Base-by-base conservation (phyloP, 2,888 invertebrate species). In the Eupsilia transversa region DNA sequence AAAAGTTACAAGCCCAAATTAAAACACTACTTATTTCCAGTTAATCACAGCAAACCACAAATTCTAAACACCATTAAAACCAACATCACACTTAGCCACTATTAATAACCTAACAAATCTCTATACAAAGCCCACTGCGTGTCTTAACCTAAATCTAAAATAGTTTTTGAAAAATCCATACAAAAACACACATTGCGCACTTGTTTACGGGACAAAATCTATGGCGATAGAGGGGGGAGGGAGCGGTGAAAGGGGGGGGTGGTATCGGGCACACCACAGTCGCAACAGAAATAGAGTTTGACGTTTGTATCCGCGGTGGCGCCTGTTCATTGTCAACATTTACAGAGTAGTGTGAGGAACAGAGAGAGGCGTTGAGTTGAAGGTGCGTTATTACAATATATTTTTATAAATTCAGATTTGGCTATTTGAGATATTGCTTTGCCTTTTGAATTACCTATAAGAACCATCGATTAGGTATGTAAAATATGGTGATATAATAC, bases 271-370 rank as follows among this genome's bases (percentile, higher is more conserved):
- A 85, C 91, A 90, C 93, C 94, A 92, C 94, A 92, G 93, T 94
- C 93, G 94, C 93, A 93, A 94, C 95, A 94, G 95, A 96, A 96
- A 96, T 96, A 96, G 95, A 93, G 91, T 90, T 95, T 95, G 96
- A 96, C 96, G 96, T 92, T 96, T 94, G 95, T 94, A 95, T 94
- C 94, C 94, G 94, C 89, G 94, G 94, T 95, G 96, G 96, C 96
- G 96, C 96, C 96, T 96, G 96, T 94, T 96, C 95, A 94, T 93
- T 96, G 96, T 96, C 96, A 96, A 95, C 96, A 83, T 94, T 88
- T 88, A 91, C 87, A 96, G 96, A 91, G 90, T 83, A 94, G 75
- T 57, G 77, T 3, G 10, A 2, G 9, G 27, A 73, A 91, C 92
- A 95, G 92, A 83, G 68, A 46, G 17, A 54, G 57, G 33, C 38